Percentiles rank a stretch among this genome's conserved stretches.
Evolutionary conservation across 2,888 invertebrate genomes (phyloP).

Genomic region (Cryptus viduatorius): DNA sequence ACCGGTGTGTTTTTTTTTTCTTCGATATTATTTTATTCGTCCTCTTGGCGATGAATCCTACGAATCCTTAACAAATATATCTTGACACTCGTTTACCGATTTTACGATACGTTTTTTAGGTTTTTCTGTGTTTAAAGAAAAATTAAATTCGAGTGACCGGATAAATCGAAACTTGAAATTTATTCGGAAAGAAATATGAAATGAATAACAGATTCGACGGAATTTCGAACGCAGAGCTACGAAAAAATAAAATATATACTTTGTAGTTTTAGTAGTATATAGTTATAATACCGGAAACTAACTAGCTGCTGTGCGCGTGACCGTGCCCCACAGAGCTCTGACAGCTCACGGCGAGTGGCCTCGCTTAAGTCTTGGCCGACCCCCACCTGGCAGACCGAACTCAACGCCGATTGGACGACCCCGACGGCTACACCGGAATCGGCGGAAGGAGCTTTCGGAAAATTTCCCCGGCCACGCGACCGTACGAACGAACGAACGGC

Average conservation of each 20-base stretch:
- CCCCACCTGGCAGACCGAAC: slow-evolving; percentile 79
- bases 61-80: slow-evolving; percentile 23
- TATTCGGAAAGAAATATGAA: background rate
- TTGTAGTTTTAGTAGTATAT: background rate
- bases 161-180: background rate
- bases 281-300: slow-evolving; percentile 69
- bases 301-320: slow-evolving; percentile 82
- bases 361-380: slow-evolving; percentile 84
- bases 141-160: background rate
- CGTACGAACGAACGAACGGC: slow-evolving; percentile 41
- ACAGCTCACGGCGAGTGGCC: slow-evolving; percentile 85
- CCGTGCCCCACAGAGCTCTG: slow-evolving; percentile 85
- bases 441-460: slow-evolving; percentile 82
- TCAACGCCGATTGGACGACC: slow-evolving; percentile 80
- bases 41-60: slow-evolving; percentile 48
- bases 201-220: slow-evolving; percentile 29
- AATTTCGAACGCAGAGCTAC: slow-evolving; percentile 59
- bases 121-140: background rate
- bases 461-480: slow-evolving; percentile 78
- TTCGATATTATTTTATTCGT: background rate
- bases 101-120: background rate
- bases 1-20: background rate
- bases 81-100: slow-evolving; percentile 38
- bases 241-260: slow-evolving; percentile 21
- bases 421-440: slow-evolving; percentile 77